Evolutionary conservation across 2,797 vertebrate genomes (phyloP), one percentile per base, ranked within the genome.

Genomic region (Hirundo rustica): DNA sequence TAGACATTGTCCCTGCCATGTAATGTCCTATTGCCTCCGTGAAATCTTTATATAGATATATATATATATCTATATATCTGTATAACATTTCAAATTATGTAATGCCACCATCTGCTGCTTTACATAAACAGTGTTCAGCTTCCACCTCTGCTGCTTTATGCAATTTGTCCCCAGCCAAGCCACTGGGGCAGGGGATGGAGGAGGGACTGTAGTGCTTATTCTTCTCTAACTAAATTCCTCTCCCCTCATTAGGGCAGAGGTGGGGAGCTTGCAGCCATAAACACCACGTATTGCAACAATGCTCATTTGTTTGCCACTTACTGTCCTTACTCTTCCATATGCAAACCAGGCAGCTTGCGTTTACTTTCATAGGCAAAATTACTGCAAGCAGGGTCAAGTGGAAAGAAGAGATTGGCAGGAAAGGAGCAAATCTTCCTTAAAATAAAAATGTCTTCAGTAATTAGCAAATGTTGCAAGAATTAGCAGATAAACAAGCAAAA

Each of bases 51-150:
- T 13, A 47, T 65, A 72, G 81, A 44, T 13, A 53, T 51, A 66
- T 40, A 58, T 30, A 73, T 16, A 50, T 15, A n/a, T 10, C 51
- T 22, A 64, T 22, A 48, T 48, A 64, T n/a, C 72, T 23, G 38
- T n/a, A 71, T 32, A 80, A n/a, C 73, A 30, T 62, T 68, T 54
- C 48, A 50, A 50, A 64, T 95, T 83, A 90, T 72, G 61, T 88
- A 95, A 96, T 83, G 66, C 61, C 65, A 92, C 92, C 93, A 95
- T 93, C 96, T 96, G 91, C 86, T 91, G 84, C 91, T 93, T 85
- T 83, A 50, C 55, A 78, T 58, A 71, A 86, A 93, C 79, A 90
- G 50, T 19, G n/a, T 38, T 94, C 45, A 29, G 60, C 23, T 47
- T 48, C 65, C 73, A 93, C 77, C 91, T 90, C 92, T 92, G 81